Conservation (phyloP, 2,113 vertebrate genomes). For the Ptyas mucosa region DNA sequence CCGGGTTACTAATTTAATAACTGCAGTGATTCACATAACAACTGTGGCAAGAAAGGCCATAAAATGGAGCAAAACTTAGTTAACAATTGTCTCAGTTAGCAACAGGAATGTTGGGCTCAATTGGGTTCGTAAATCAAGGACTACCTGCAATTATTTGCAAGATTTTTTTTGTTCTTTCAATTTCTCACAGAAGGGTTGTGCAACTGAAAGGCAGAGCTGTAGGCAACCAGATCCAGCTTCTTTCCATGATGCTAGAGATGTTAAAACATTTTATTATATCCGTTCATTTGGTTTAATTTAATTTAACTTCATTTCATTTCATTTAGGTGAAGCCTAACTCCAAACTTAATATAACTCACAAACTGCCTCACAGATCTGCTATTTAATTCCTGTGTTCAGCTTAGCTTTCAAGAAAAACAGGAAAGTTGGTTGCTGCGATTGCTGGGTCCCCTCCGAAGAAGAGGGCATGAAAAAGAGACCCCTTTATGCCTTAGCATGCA, state of each 20-base stretch:
- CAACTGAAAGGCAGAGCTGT: background rate
- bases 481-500: background rate
- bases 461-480: background rate
- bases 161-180: background rate
- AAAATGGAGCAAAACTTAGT: background rate
- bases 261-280: background rate
- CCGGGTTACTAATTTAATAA: background rate
- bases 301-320: background rate
- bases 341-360: background rate
- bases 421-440: background rate
- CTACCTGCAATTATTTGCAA: background rate
- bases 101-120: background rate
- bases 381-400: background rate
- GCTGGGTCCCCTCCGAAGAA: background rate
- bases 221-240: background rate
- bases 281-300: background rate
- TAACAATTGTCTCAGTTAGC: background rate
- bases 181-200: background rate
- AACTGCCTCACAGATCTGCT: background rate
- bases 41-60: background rate
- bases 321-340: background rate
- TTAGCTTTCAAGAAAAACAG: background rate
- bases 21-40: background rate
- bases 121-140: background rate
- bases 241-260: background rate